Evolutionary conservation across 2,888 invertebrate species (phyloP), one percentile per base, ranked within the genome.

Genomic region (Drosophila gaucha): DNA sequence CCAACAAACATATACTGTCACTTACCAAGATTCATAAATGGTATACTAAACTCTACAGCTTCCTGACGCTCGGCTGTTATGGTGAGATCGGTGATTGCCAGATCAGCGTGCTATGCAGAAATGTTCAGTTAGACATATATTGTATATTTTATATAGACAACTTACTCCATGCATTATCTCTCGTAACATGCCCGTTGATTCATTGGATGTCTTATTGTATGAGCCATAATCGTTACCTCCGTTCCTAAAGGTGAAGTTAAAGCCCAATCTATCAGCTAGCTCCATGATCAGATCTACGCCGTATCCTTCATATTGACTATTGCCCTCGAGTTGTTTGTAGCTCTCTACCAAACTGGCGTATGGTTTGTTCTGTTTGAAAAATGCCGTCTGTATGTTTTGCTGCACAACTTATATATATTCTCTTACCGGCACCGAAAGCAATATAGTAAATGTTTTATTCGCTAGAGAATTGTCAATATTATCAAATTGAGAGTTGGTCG

Each of bases 1-100:
- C 14, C 1, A 10, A 6, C 2, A 4, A 5, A 30, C 2, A 14
- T 8, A 30, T n/a, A 1, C 2, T 16, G 4, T 1, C 35, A 64
- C 59, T 59, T 90, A 93, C 94, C 95, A 72, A 98, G 93, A 91
- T 97, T 97, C 96, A 99, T 97, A 89, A 98, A 99, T 0, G 98
- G 98, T 92, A 96, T 96, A 0, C 98, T 98, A 88, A 99, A 99
- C 90, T 98, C 98, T 0, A 97, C 97, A 10, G 95, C 97, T 80
- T 94, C 94, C 89, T 98, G 97, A 50, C 99, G 94, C 64, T 96
- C 95, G 35, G 98, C 95, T 2, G 98, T 98, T 67, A 96, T 95
- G 0, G 96, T 96, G 72, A 99, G 92, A 90, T 98, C 98, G 0
- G 97, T 97, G 28, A 99, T 96, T 0, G 97, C 98, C 83, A 99